Percentiles rank a stretch among this genome's conserved stretches.
phyloP scores from a whole-genome alignment of 2,797 vertebrate species.

The Poecilia velifera region DNA sequence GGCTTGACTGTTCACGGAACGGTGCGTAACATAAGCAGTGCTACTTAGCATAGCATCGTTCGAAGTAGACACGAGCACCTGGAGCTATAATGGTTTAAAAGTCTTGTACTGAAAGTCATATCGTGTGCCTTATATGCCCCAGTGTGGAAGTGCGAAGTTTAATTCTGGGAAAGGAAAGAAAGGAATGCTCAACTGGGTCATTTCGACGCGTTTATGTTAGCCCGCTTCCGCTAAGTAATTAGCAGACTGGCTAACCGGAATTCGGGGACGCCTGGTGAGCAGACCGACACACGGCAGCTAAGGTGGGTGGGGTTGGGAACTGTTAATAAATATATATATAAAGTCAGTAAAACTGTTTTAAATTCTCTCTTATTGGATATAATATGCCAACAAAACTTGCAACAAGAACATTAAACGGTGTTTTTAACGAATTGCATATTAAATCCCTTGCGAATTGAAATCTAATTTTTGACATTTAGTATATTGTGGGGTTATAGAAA shows the following conservation, averaged over 20 bases:
- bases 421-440: not conserved
- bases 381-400: not conserved
- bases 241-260: conserved; percentile 62
- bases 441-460: not conserved
- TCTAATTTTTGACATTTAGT: not conserved
- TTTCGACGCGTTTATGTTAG: conserved; percentile 40
- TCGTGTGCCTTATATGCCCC: conserved; percentile 16
- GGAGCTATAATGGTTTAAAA: conserved; percentile 22
- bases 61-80: conserved; percentile 1
- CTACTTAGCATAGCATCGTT: conserved; percentile 40
- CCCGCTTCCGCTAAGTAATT: conserved; percentile 57
- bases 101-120: not conserved
- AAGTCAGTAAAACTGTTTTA: not conserved
- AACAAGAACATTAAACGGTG: not conserved
- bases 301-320: conserved; percentile 73
- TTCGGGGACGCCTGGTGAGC: conserved; percentile 38
- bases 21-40: not conserved
- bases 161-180: conserved; percentile 21
- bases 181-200: conserved; percentile 18
- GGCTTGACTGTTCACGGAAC: conserved; percentile 4
- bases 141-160: conserved; percentile 8
- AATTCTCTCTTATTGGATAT: not conserved
- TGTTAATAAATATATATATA: not conserved
- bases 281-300: conserved; percentile 39
- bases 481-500: not conserved